Evolutionary conservation across 2,888 invertebrate genomes (phyloP), one percentile per base, ranked within the genome.

Genomic region (Acleris emargana): DNA sequence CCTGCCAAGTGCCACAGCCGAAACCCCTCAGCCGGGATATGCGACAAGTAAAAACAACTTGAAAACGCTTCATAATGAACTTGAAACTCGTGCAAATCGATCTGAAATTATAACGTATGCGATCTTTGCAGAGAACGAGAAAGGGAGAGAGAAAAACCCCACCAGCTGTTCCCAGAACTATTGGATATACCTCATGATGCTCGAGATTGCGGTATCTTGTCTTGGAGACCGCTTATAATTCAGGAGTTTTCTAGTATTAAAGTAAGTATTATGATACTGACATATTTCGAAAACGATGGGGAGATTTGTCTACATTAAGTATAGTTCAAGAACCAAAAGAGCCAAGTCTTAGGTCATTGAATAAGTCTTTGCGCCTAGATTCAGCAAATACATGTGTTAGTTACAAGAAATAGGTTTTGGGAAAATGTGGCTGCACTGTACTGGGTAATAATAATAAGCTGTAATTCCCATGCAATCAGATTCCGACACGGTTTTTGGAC

Each of bases 171-270:
- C 78, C 93, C 93, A 85, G 94, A 94, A 84, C 94, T 95, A 86
- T 94, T 95, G 87, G 94, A 94, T 87, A 92, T 92, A 89, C 92
- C 92, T 88, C 91, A 92, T 89, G 95, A 96, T 89, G 93, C 95
- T 79, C 94, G 95, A 87, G 97, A 97, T 89, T 98, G 98, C 91
- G 98, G 98, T 74, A 96, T 98, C 79, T 94, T 97, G 64, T 95
- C 94, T 74, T 97, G 97, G 93, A 95, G 97, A 79, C 97, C 98
- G 78, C 93, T 94, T 76, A 96, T 96, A 86, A 94, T 98, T 79
- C 98, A 98, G 91, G 94, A 94, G 84, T 97, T 97, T 91, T 97
- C 97, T 84, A 96, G 96, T 89, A 98, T 98, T 84, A 97, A 97
- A 94, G 96, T 96, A 86, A 82, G 89, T 72, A 1, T n/a, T 25